Base-by-base conservation (phyloP, 2,113 vertebrate genomes). In the Plecturocebus donacophilus region DNA sequence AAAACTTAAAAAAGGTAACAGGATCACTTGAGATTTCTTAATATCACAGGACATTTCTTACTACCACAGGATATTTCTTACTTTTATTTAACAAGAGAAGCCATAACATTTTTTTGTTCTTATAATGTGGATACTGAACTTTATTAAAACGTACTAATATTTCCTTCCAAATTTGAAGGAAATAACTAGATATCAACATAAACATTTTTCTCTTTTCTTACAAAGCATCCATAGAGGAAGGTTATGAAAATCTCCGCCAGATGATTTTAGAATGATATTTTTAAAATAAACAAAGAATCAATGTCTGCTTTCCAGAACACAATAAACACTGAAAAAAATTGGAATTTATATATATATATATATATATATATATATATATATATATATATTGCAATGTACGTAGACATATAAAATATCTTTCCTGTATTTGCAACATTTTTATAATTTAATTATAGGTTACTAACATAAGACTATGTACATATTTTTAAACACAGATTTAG, bases 121-220 rank as follows among this genome's bases (percentile, higher is more conserved):
- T 90, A 90, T 14, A 77, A 91, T 66, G 35, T 47, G 8, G 56
- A 76, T 47, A 58, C 20, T 80, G 25, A 95, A 70, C 38, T 73
- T 95, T 54, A 81, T 52, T 68, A 80, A 73, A 77, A 87, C 58
- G 66, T 79, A 87, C 70, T 83, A 87, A 68, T 79, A 54, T 54
- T 79, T 64, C n/a, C 20, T 87, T 76, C 61, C 47, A 92, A 42
- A 75, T 92, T 30, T 96, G 45, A 45, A 94, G 30, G 16, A 92
- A 85, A 54, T 71, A 49, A 89, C 49, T 91, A 90, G 27, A 23
- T 70, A 80, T 49, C 52, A 91, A 25, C 42, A 96, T 42, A 90
- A 96, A 80, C 85, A 81, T 47, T 73, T 95, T 82, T 93, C 19
- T 76, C 19, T 95, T 64, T 88, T 96, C 20, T 92, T 93, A 96